A percentile compares a stretch with the other conserved stretches of the same genome.
Evolutionary conservation across 1,140 invertebrate genomes (phyloP).

Genomic region (Leptopilina boulardi): DNA sequence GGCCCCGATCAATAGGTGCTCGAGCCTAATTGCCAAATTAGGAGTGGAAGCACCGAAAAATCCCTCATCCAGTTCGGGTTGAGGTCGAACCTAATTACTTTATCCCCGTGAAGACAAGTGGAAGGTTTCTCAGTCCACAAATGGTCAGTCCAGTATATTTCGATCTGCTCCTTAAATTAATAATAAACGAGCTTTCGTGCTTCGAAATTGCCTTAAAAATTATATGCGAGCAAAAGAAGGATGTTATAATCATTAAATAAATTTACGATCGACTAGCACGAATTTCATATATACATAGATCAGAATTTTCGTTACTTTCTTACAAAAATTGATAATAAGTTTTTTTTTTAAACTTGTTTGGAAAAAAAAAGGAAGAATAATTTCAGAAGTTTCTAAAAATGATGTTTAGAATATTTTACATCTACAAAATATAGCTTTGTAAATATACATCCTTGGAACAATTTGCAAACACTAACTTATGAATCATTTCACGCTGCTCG

Average conservation of each 20-base stretch:
- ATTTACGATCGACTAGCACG: background rate
- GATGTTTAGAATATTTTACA: background rate
- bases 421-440: background rate
- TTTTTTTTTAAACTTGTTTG: too few relatives aligned
- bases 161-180: slow-evolving; percentile 14
- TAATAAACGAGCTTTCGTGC: slow-evolving; percentile 16
- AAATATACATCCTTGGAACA: background rate
- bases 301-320: too few relatives aligned
- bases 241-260: slow-evolving; percentile 7
- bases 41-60: slow-evolving; percentile 38
- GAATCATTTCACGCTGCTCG: slow-evolving; percentile 1
- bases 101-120: slow-evolving; percentile 51
- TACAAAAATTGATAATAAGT: too few relatives aligned
- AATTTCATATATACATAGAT: too few relatives aligned
- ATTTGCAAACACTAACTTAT: slow-evolving; percentile 8
- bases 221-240: background rate
- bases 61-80: slow-evolving; percentile 29
- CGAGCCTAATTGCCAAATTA: slow-evolving; percentile 63
- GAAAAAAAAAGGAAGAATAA: slow-evolving; percentile 1
- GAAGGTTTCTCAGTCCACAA: background rate
- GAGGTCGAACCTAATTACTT: slow-evolving; percentile 67
- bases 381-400: slow-evolving; percentile 21
- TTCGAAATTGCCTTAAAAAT: slow-evolving; percentile 9
- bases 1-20: slow-evolving; percentile 46
- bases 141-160: background rate